Conservation (phyloP, 2,888 invertebrate genomes). For the Acleris laterana region DNA sequence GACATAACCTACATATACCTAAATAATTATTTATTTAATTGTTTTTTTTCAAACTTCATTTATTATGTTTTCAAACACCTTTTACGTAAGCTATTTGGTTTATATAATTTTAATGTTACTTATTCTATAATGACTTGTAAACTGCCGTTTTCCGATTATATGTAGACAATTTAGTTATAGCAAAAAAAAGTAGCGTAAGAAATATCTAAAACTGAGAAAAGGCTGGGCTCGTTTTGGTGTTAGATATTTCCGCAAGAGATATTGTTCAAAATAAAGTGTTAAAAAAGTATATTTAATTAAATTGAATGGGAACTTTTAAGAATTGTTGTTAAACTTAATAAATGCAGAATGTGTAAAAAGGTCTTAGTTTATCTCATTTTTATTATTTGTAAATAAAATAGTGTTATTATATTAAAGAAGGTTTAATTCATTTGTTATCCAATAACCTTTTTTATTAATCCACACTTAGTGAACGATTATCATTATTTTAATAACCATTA, state of each 20-base stretch:
- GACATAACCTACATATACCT: too few species aligned
- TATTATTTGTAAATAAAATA: constrained; percentile 37
- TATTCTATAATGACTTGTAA: too few species aligned
- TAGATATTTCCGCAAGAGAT: constrained; percentile 43
- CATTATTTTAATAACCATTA: too few species aligned
- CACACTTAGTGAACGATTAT: too few species aligned
- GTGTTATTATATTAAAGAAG: constrained; percentile 26
- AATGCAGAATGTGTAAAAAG: constrained; percentile 50
- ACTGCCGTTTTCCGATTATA: too few species aligned
- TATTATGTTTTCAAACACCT: too few species aligned
- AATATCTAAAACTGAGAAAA: constrained; percentile 46
- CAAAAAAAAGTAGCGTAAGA: background rate
- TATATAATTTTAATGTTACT: too few species aligned
- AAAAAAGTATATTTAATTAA: constrained; percentile 42
- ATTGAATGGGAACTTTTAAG: constrained; percentile 37
- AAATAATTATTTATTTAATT: too few species aligned
- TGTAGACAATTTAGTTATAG: too few species aligned
- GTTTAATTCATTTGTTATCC: constrained; percentile 30
- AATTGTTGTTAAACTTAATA: constrained; percentile 52
- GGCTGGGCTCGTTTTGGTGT: constrained; percentile 48
- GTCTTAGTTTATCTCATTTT: constrained; percentile 40
- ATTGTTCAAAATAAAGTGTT: constrained; percentile 36
- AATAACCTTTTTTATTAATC: too few species aligned
- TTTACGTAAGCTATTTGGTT: too few species aligned
- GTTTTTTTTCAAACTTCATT: too few species aligned